A percentile compares a stretch with the other conserved stretches of the same genome.
phyloP scores from a whole-genome alignment of 2,113 vertebrate genomes.

The Gnathonemus longibarbis region DNA sequence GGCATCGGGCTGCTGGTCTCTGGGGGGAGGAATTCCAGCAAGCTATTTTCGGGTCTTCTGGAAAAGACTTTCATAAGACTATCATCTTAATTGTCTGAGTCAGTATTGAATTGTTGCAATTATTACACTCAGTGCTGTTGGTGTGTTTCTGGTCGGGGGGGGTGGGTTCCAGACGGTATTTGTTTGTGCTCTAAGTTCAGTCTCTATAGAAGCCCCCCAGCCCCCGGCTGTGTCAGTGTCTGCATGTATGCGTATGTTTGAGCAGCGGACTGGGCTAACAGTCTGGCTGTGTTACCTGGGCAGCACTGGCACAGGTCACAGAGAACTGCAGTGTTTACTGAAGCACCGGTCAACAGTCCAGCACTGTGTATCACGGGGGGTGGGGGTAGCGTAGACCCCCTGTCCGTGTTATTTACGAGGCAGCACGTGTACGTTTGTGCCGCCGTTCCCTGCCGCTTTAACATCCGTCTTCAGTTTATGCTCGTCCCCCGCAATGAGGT shows the following conservation, averaged over 20 bases:
- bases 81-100: not conserved
- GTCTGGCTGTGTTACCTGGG: not conserved
- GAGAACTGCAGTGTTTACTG: not conserved
- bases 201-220: not conserved
- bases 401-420: not conserved
- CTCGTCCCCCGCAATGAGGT: not conserved
- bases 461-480: not conserved
- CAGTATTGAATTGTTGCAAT: not conserved
- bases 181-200: not conserved
- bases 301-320: not conserved
- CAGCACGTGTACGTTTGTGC: not conserved
- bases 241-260: not conserved
- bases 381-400: not conserved
- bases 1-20: not conserved
- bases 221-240: not conserved
- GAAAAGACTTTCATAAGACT: not conserved
- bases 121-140: not conserved
- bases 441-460: not conserved
- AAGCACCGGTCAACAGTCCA: not conserved
- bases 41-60: not conserved
- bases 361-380: not conserved
- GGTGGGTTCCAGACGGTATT: too few species aligned
- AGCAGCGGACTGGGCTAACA: not conserved
- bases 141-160: not conserved
- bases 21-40: not conserved